Conservation (phyloP, 92 coral and sea anemone species). For the Desmophyllum pertusum region DNA sequence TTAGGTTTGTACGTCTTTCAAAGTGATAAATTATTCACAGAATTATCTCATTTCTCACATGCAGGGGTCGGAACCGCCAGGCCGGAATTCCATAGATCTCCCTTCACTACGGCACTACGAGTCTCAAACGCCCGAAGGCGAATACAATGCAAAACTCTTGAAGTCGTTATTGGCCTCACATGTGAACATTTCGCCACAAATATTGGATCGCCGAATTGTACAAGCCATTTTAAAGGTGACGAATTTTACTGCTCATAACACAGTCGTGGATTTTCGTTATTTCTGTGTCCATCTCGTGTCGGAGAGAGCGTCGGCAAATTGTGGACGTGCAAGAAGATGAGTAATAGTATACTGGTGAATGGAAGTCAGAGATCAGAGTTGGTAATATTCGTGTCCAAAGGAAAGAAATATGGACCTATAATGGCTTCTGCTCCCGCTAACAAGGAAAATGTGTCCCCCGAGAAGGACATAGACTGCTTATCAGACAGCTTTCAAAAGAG, state of each 20-base stretch:
- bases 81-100: conserved; percentile 49
- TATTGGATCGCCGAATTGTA: conserved; percentile 32
- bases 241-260: not conserved
- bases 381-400: conserved; percentile 81
- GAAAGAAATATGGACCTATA: conserved; percentile 70
- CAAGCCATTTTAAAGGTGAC: conserved; percentile 7
- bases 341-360: conserved; percentile 57
- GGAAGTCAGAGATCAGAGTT: conserved; percentile 88
- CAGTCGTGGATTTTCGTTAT: not conserved
- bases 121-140: conserved; percentile 42
- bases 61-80: conserved; percentile 51
- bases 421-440: conserved; percentile 68
- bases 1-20: conserved; percentile 49
- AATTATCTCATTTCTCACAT: conserved; percentile 78
- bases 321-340: conserved; percentile 43
- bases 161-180: conserved; percentile 23
- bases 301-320: conserved; percentile 26
- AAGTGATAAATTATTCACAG: conserved; percentile 79
- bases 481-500: conserved; percentile 79
- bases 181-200: not conserved
- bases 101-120: conserved; percentile 42
- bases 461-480: conserved; percentile 65
- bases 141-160: not conserved
- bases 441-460: conserved; percentile 80
- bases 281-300: conserved; percentile 12